Evolutionary conservation across 2,113 vertebrate species (phyloP).

Genomic region (Colaptes auratus): DNA sequence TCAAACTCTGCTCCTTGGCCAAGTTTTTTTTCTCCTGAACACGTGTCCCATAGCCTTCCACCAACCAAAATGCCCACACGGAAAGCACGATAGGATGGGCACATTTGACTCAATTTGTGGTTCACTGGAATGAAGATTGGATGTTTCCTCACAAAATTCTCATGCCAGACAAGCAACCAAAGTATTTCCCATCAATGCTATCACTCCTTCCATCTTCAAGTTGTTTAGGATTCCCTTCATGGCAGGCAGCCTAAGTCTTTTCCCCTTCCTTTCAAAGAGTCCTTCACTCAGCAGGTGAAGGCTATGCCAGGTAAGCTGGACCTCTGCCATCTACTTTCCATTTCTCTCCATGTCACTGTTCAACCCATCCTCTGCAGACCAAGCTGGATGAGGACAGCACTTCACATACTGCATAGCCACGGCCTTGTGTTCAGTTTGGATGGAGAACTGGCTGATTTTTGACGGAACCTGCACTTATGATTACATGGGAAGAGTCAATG

Average conservation of each 20-base stretch:
- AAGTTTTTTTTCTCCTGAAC: too few relatives aligned
- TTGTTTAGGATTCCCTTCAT: background rate
- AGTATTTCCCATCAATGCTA: background rate
- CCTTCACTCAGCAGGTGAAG: background rate
- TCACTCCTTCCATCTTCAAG: background rate
- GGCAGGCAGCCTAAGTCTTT: fast-evolving
- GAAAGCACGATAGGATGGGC: too few relatives aligned
- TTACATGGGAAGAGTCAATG: background rate
- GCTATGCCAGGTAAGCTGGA: fast-evolving
- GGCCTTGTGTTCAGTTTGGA: fast-evolving
- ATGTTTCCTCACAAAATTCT: background rate
- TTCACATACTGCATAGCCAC: fast-evolving
- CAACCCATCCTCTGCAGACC: background rate
- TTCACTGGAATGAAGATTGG: background rate
- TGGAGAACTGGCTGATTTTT: background rate
- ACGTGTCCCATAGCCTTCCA: too few relatives aligned
- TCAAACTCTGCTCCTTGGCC: too few relatives aligned
- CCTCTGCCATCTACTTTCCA: background rate
- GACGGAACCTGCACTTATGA: background rate
- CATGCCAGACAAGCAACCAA: background rate
- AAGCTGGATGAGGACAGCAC: background rate
- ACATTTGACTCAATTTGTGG: too few relatives aligned
- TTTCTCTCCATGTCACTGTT: background rate
- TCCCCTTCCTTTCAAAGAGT: background rate
- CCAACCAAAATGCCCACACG: too few relatives aligned